Percentiles rank a stretch among this genome's conserved stretches.
phyloP scores from a whole-genome alignment of 2,888 invertebrate species.

The Thysanoteuthis rhombus region DNA sequence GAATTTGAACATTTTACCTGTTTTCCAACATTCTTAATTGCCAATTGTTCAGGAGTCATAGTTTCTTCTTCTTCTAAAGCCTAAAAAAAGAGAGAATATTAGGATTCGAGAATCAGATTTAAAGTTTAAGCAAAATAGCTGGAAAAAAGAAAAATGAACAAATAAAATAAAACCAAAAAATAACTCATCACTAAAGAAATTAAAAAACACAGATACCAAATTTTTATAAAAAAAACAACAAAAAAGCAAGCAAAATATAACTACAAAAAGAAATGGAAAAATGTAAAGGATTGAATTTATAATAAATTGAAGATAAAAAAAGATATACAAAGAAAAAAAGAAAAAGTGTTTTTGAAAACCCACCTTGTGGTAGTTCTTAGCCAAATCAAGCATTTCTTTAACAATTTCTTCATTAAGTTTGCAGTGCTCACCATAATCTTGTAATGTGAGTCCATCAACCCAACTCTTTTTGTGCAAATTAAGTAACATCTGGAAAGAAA shows the following conservation, averaged over 20 bases:
- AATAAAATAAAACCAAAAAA: too few species aligned
- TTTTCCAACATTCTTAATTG: conserved; percentile 98
- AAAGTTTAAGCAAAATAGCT: background rate
- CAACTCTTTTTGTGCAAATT: conserved; percentile 96
- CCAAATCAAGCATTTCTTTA: conserved; percentile 94
- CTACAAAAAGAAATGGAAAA: background rate
- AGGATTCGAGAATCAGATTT: background rate
- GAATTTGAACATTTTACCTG: conserved; percentile 58
- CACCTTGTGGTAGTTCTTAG: conserved; percentile 95
- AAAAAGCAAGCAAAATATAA: background rate
- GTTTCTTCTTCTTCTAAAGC: conserved; percentile 98
- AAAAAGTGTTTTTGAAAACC: conserved; percentile 27
- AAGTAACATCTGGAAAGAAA: conserved; percentile 79
- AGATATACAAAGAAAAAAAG: background rate
- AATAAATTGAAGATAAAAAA: background rate
- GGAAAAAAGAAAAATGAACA: background rate
- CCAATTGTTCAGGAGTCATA: conserved; percentile 98
- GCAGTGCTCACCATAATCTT: conserved; percentile 82
- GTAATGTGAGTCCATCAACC: conserved; percentile 67
- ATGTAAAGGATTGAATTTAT: background rate
- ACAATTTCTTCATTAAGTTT: conserved; percentile 92
- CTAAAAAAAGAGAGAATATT: conserved; percentile 64
- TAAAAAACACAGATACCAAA: background rate
- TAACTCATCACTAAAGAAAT: too few species aligned
- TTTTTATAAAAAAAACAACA: background rate